phyloP scores from a whole-genome alignment of 2,888 invertebrate genomes.

The Sphecodes monilicornis region DNA sequence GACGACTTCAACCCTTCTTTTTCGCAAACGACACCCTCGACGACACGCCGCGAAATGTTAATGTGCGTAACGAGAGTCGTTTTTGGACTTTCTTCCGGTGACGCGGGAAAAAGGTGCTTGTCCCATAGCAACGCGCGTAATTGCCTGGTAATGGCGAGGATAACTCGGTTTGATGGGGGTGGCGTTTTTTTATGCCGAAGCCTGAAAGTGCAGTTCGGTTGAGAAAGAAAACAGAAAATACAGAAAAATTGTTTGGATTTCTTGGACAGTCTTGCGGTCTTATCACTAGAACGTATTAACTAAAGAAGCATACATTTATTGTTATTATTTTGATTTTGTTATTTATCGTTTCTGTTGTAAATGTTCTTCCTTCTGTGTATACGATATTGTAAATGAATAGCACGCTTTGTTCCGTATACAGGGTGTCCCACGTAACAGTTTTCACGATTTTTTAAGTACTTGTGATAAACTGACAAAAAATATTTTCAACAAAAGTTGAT shows the following conservation, averaged over 20 bases:
- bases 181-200: neutral
- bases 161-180: neutral
- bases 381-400: no score
- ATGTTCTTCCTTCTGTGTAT: no score
- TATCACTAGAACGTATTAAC: no score
- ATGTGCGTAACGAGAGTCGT: conserved; percentile 13
- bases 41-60: neutral
- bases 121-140: neutral
- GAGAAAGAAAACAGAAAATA: neutral
- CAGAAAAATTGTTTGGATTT: neutral
- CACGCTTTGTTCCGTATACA: no score
- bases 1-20: neutral
- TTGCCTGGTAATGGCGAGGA: neutral
- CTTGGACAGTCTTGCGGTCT: no score
- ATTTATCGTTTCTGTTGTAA: no score
- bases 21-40: neutral
- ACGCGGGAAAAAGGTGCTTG: neutral
- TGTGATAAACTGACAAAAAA: no score
- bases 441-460: no score
- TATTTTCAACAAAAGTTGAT: no score
- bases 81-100: neutral
- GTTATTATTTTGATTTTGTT: no score
- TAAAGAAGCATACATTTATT: no score
- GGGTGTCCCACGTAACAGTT: no score
- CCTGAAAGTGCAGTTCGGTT: neutral